Conservation (phyloP, 2,797 vertebrate species). For the Leuciscus waleckii region DNA sequence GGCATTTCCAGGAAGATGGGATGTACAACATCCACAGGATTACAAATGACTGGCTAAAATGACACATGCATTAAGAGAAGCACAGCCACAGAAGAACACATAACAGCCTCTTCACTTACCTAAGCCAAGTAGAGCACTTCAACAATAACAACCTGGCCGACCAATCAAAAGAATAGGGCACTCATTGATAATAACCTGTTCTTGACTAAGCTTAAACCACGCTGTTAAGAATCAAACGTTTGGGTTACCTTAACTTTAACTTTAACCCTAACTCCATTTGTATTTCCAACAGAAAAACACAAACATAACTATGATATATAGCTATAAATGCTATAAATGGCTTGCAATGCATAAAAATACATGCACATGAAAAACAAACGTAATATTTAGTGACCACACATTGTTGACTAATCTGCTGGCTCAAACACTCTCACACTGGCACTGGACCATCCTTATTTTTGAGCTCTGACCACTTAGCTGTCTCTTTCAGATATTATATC, state of each 20-base stretch:
- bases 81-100: constrained; percentile 24
- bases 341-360: neutral
- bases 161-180: neutral
- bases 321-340: too few species aligned
- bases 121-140: constrained; percentile 7
- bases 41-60: constrained; percentile 22
- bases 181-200: neutral
- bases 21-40: neutral
- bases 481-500: constrained; percentile 33
- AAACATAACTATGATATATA: neutral
- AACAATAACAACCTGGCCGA: neutral
- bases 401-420: neutral
- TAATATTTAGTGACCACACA: neutral
- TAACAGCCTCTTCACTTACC: constrained; percentile 13
- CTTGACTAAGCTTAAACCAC: neutral
- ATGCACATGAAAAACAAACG: neutral
- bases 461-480: neutral
- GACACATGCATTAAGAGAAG: constrained; percentile 30
- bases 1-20: constrained; percentile 26
- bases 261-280: neutral
- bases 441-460: neutral
- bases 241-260: neutral
- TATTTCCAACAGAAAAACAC: neutral
- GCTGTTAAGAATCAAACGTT: neutral
- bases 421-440: neutral